Evolutionary conservation across 2,113 vertebrate genomes (phyloP), one percentile per base, ranked within the genome.

Genomic region (Ailurus styani): DNA sequence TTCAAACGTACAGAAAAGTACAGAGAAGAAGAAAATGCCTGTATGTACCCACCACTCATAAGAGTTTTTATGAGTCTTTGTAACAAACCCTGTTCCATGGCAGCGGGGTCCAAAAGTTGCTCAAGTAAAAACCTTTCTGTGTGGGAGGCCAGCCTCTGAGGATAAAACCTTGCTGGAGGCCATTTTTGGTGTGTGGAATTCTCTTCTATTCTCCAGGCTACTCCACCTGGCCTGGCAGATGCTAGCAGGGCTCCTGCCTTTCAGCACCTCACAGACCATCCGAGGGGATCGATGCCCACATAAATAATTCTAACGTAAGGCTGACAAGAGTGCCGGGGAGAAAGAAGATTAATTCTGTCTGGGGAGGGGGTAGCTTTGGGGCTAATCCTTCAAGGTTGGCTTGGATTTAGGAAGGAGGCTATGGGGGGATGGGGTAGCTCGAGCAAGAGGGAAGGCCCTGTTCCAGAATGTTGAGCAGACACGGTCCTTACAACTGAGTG

Each of bases 1-100:
- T 92, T 84, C n/a, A 83, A 95, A 70, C 29, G 60, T 47, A 54
- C 50, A 68, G 89, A 86, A n/a, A 95, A 54, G 7, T 34, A 45
- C 31, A 31, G 31, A 64, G 37, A 70, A 42, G 23, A 86, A 87
- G 42, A 45, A n/a, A 42, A 12, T 70, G n/a, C 45, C 29, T 55
- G 40, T n/a, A n/a, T 12, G 55, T 21, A 37, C 27, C 9, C 54
- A 68, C 25, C 37, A 89, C 13, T 64, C 42, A 21, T 0, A 18
- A 18, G 87, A 31, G 17, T 34, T 78, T 87, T 79, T 79, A 29
- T 11, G 23, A 75, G 64, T 47, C 54, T 54, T 34, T 66, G 57
- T 87, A 31, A 34, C 8, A 90, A 57, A 34, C 8, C 10, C 31
- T 25, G 57, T 31, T 90, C n/a, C 37, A 37, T 82, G 84, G 87